Conservation (phyloP, 2,113 vertebrate species). For the Noctilio leporinus region DNA sequence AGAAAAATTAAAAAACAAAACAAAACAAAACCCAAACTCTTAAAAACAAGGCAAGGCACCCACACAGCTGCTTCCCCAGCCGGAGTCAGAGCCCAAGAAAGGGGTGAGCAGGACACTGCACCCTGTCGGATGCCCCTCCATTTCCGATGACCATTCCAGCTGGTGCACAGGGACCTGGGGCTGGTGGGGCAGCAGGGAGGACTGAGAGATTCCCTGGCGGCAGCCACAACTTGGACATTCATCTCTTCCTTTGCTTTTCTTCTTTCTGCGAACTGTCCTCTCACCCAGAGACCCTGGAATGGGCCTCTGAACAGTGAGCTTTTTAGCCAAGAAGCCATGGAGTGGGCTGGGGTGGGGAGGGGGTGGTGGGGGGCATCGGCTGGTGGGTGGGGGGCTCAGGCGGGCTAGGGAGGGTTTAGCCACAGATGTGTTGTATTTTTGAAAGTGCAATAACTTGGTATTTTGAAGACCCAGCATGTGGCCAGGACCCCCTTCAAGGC, state of each 20-base stretch:
- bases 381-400: not conserved
- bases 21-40: not conserved
- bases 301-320: slow-evolving; percentile 40
- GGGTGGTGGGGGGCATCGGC: not conserved
- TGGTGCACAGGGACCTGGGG: not conserved
- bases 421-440: slow-evolving; percentile 78
- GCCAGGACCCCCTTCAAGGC: slow-evolving; percentile 62
- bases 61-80: slow-evolving; percentile 64
- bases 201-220: not conserved
- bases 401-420: slow-evolving; percentile 56
- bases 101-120: not conserved
- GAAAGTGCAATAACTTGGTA: slow-evolving; percentile 84
- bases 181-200: not conserved
- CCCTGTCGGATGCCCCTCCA: not conserved
- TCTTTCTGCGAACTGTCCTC: not conserved
- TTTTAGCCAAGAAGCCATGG: slow-evolving; percentile 79
- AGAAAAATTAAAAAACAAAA: not conserved
- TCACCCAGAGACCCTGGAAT: not conserved
- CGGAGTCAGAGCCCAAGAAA: slow-evolving; percentile 45
- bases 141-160: not conserved
- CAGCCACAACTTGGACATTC: not conserved
- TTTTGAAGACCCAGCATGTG: slow-evolving; percentile 72
- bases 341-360: slow-evolving; percentile 15
- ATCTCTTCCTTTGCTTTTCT: not conserved
- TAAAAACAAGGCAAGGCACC: not conserved